Percentiles rank a stretch among this genome's conserved stretches.
These are phyloP conservation scores for Octopus bimaculoides DNA, from an alignment of 1,140 invertebrate genomes.

Conservation along the genomic window DNA sequence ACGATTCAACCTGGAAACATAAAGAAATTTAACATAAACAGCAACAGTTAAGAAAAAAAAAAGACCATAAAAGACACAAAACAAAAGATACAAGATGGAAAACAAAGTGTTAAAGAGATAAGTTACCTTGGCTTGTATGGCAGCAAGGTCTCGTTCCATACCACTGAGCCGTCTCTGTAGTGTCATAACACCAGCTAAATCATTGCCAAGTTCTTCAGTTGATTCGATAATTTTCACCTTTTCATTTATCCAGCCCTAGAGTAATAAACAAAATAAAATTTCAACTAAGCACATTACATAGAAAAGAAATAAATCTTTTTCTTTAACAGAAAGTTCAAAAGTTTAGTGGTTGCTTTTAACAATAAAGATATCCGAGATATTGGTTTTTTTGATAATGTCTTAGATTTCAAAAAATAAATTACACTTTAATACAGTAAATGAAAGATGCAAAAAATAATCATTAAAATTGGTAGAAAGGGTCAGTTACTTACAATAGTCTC, in stretches of 20 bases:
- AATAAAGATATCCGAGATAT: too few relatives aligned
- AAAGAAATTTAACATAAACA: background rate
- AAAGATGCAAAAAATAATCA: too few relatives aligned
- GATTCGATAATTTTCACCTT: conserved; percentile 96
- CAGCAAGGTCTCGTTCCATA: conserved; percentile 97
- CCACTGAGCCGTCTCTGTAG: conserved; percentile 84
- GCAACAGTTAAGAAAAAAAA: too few relatives aligned
- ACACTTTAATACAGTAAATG: too few relatives aligned
- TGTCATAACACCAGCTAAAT: conserved; percentile 72
- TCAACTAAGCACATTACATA: too few relatives aligned
- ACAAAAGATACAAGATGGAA: too few relatives aligned
- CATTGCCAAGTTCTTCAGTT: conserved; percentile 87
- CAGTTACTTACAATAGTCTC: conserved; percentile 75
- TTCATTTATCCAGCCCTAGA: conserved; percentile 92
- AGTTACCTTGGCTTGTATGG: conserved; percentile 86
- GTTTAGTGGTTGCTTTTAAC: too few relatives aligned
- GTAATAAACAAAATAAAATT: conserved; percentile 11
- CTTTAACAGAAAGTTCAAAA: too few relatives aligned
- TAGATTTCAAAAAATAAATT: too few relatives aligned
- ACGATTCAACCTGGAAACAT: conserved; percentile 68
- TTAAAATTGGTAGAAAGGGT: background rate
- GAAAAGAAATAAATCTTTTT: too few relatives aligned
- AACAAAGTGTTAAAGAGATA: background rate
- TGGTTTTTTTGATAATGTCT: too few relatives aligned
- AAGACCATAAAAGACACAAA: too few relatives aligned